Evolutionary conservation across 2,797 vertebrate genomes (phyloP).

Genomic region (Propithecus perrieri): DNA sequence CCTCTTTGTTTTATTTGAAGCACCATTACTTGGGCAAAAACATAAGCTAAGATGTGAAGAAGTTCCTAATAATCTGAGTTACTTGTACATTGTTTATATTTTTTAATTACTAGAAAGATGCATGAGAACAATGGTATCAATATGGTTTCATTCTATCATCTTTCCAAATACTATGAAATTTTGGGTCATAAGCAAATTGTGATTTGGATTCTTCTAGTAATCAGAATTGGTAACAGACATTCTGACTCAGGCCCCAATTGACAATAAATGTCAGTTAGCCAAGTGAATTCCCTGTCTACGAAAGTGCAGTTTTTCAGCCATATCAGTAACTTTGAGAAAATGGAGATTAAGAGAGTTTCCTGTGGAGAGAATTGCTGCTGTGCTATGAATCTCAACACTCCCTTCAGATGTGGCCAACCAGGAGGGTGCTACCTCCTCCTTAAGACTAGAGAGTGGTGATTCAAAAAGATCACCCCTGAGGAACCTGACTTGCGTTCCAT

Average conservation of each 20-base stretch:
- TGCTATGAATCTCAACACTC: not conserved
- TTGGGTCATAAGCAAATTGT: not conserved
- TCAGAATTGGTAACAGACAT: not conserved
- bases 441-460: not conserved
- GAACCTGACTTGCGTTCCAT: not conserved
- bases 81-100: not conserved
- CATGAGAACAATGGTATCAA: not conserved
- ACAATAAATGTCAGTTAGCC: not conserved
- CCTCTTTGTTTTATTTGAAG: not conserved
- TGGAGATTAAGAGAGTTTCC: not conserved
- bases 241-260: not conserved
- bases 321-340: not conserved
- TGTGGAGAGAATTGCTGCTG: not conserved
- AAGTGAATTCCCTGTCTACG: not conserved
- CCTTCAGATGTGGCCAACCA: not conserved
- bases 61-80: not conserved
- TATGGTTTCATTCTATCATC: not conserved
- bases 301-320: not conserved
- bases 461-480: too few relatives aligned
- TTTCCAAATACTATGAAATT: not conserved
- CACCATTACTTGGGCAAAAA: not conserved
- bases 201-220: not conserved
- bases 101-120: not conserved
- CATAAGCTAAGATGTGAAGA: not conserved
- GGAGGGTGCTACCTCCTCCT: rapidly evolving